A percentile compares a stretch with the other conserved stretches of the same genome.
Conservation (phyloP, 2,888 invertebrate species). For the Hirudinaria manillensis region DNA sequence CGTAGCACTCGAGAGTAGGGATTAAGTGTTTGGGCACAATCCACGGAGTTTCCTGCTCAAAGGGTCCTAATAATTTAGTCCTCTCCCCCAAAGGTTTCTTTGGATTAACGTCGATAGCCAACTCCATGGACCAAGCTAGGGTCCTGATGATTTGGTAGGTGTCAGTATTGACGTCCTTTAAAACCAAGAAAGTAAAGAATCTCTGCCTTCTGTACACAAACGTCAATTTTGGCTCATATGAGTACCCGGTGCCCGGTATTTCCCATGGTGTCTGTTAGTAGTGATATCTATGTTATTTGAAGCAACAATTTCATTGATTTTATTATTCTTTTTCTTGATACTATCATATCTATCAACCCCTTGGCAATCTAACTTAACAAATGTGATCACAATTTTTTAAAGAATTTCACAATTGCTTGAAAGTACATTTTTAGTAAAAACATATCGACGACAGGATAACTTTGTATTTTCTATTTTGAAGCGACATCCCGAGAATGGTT, state of each 20-base stretch:
- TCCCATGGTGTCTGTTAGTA: conserved; percentile 51
- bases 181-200: conserved; percentile 53
- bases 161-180: conserved; percentile 49
- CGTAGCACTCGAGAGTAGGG: conserved; percentile 27
- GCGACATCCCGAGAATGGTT: too few relatives aligned
- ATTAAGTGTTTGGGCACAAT: conserved; percentile 21
- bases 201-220: conserved; percentile 52
- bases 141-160: conserved; percentile 51
- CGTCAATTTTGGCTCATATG: conserved; percentile 49
- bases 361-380: too few relatives aligned
- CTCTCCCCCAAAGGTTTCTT: conserved; percentile 47
- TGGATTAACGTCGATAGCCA: conserved; percentile 51
- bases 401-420: too few relatives aligned
- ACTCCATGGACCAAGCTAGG: conserved; percentile 49
- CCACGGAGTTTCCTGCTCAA: conserved; percentile 37
- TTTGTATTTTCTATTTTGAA: too few relatives aligned
- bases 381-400: neutral
- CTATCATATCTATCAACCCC: too few relatives aligned
- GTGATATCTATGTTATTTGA: conserved; percentile 28
- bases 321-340: too few relatives aligned
- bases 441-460: too few relatives aligned
- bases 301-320: neutral
- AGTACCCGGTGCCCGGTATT: conserved; percentile 49
- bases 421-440: too few relatives aligned
- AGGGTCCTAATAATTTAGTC: conserved; percentile 42